Conservation (phyloP, 2,797 vertebrate species). For the Lepidocolaptes lacrymiger region DNA sequence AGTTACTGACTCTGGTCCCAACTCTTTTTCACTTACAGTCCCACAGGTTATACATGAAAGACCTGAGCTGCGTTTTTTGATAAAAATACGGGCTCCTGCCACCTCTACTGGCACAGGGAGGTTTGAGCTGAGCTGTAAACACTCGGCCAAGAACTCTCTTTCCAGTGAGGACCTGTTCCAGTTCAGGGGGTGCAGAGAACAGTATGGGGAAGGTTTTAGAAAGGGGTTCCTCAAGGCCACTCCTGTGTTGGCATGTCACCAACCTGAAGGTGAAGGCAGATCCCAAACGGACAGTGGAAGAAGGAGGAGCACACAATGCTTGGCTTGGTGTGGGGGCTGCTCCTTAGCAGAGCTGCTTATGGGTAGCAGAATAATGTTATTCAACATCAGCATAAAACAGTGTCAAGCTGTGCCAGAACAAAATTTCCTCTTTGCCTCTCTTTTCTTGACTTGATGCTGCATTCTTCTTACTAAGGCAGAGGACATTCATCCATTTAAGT, state of each 20-base stretch:
- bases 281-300: rapidly evolving
- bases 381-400: background rate
- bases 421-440: background rate
- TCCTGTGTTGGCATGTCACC: background rate
- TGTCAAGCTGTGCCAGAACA: background rate
- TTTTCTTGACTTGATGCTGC: background rate
- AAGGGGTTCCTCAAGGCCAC: background rate
- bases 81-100: background rate
- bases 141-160: background rate
- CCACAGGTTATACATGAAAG: background rate
- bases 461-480: constrained; percentile 5
- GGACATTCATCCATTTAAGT: constrained; percentile 46
- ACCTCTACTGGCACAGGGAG: background rate
- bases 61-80: background rate
- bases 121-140: background rate
- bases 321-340: background rate
- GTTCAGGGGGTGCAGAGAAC: background rate
- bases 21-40: background rate
- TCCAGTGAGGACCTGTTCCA: background rate
- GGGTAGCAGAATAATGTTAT: background rate
- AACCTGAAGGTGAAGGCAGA: background rate
- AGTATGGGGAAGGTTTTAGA: background rate
- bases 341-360: background rate
- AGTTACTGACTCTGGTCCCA: background rate
- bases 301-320: background rate